Base-by-base conservation (phyloP, 2,888 invertebrate species). In the Ophion costatus region DNA sequence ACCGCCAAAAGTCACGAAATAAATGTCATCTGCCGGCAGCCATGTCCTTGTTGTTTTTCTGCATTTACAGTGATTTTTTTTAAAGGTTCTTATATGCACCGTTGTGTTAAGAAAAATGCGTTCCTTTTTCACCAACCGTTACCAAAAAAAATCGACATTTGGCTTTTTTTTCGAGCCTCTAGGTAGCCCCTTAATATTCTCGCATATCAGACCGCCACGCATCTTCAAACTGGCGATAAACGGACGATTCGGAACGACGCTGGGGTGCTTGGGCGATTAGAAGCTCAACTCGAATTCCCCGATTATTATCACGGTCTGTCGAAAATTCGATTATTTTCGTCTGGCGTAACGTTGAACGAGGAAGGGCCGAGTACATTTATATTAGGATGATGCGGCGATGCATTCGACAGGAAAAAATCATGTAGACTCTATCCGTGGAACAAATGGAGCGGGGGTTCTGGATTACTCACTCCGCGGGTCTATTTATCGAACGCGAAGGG, bases 401-500 rank as follows among this genome's bases (percentile, higher is more conserved):
- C 59, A 66, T 71, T 33, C 57, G 59, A n/a, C 17, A 17, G 51
- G 51, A 14, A 59, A 69, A 69, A 73, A 45, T 63, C 24, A 45
- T 67, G 73, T 81, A 42, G 69, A 74, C 75, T 77, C 69, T 63
- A 59, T 24, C 17, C 11, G 10, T 42, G 22, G 22, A 69, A 61
- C 45, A 76, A 75, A 69, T 29, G 51, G 63, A 64, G 63, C 45
- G 59, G 24, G 70, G 42, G 11, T 82, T 80, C 45, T 67, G 10
- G 45, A 78, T 57, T 24, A 78, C 57, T 71, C 64, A 61, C 1
- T 76, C 66, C 11, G 61, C 11, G 56, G 24, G 75, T 85, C 67
- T 80, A 75, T 79, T 78, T 85, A 80, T 71, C 71, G 56, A 71
- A 70, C 69, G 33, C 61, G 33, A 79, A 80, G 79, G 45, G 14